These are phyloP conservation scores for Eulemur coronatus DNA, from an alignment of 2,797 vertebrate genomes.

Conservation along the genomic window DNA sequence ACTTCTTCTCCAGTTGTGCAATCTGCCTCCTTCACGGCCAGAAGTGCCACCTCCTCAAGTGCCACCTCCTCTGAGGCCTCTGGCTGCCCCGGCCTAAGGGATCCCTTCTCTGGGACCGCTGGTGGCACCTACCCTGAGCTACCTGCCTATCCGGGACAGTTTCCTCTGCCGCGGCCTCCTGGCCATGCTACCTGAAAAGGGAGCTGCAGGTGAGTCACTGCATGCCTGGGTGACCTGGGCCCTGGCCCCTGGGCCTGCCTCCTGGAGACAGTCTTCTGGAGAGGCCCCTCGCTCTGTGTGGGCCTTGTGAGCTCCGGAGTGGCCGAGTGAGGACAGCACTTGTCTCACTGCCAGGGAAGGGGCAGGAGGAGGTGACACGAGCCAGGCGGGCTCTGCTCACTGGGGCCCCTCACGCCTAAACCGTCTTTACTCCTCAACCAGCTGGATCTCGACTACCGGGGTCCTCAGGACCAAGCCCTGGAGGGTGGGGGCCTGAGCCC, in stretches of 20 bases:
- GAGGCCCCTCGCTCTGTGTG: not conserved
- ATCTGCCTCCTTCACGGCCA: not conserved
- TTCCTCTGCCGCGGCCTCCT: not conserved
- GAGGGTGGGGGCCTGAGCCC: not conserved
- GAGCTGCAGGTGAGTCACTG: not conserved
- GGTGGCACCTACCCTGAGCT: not conserved
- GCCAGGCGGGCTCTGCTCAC: not conserved
- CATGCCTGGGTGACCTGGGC: not conserved
- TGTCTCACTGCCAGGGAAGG: not conserved
- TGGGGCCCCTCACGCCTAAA: not conserved
- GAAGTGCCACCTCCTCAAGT: not conserved
- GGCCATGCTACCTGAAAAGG: not conserved
- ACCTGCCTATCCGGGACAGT: not conserved
- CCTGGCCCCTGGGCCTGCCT: not conserved
- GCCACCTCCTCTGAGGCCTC: not conserved
- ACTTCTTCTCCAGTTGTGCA: not conserved
- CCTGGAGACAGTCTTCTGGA: not conserved
- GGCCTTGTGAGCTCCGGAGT: not conserved
- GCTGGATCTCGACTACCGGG: accelerated
- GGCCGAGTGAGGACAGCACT: not conserved
- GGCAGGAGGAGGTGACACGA: not conserved
- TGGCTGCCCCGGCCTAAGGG: not conserved
- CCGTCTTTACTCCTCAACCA: not conserved
- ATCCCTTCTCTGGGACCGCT: not conserved
- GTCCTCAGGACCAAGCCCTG: not conserved